Evolutionary conservation across 2,797 vertebrate genomes (phyloP).

Genomic region (Melanotaenia parkinsoni): DNA sequence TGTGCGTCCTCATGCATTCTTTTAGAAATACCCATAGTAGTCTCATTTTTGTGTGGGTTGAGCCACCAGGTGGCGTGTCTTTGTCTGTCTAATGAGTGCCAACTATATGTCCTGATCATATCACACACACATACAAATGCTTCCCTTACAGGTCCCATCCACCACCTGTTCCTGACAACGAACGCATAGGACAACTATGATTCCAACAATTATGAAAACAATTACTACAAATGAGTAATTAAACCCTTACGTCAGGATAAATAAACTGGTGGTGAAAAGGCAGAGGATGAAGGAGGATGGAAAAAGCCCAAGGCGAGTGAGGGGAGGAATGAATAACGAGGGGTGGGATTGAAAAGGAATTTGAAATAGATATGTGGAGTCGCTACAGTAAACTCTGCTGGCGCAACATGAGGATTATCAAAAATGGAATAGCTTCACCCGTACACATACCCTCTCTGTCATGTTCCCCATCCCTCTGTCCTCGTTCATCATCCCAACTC

Average conservation of each 20-base stretch:
- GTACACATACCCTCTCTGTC: constrained; percentile 37
- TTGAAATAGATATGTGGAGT: constrained; percentile 22
- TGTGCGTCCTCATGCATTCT: constrained; percentile 15
- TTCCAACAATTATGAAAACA: constrained; percentile 78
- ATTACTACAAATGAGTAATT: constrained; percentile 84
- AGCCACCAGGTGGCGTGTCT: constrained; percentile 70
- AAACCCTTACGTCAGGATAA: constrained; percentile 76
- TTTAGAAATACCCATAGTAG: constrained; percentile 8
- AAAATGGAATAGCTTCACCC: constrained; percentile 50
- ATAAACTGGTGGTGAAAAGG: constrained; percentile 65
- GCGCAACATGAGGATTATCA: constrained; percentile 42
- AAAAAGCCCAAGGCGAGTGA: constrained; percentile 45
- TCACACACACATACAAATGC: constrained; percentile 17
- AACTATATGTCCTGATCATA: constrained; percentile 34
- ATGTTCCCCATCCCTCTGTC: constrained; percentile 51
- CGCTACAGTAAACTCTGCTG: constrained; percentile 30
- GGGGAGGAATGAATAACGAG: constrained; percentile 41
- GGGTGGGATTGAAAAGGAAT: constrained; percentile 31
- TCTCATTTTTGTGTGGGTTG: constrained; percentile 20
- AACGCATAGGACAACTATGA: constrained; percentile 66
- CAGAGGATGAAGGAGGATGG: constrained; percentile 46
- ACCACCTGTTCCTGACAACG: constrained; percentile 67
- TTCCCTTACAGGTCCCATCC: constrained; percentile 56
- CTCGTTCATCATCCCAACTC: constrained; percentile 64
- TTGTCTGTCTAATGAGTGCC: constrained; percentile 52